These are phyloP conservation scores for Magallana angulata DNA, from an alignment of 1,140 invertebrate species.

Conservation along the genomic window DNA sequence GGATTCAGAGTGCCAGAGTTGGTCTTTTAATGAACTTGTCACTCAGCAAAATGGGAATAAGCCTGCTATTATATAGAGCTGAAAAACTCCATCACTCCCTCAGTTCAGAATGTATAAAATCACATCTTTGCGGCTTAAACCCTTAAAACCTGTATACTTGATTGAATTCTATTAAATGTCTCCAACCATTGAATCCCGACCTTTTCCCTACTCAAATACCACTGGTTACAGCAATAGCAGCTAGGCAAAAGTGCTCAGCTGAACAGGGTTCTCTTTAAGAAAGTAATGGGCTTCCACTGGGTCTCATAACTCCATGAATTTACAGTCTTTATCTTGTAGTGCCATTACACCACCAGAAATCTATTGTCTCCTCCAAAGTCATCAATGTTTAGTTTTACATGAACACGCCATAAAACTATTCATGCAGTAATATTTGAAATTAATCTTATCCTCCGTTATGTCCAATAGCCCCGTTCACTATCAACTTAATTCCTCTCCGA, in stretches of 20 bases:
- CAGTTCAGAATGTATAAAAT: not conserved
- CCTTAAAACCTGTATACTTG: constrained; percentile 10
- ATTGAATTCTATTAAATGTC: constrained; percentile 37
- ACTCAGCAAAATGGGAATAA: not conserved
- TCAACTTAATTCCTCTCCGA: not conserved
- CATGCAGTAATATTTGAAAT: constrained; percentile 14
- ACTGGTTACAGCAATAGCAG: constrained; percentile 8
- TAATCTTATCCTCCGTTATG: not conserved
- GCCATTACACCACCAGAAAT: not conserved
- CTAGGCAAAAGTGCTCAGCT: not conserved
- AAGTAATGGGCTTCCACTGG: not conserved
- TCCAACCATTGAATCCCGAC: constrained; percentile 7
- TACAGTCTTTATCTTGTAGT: not conserved
- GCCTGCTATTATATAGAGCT: constrained; percentile 2
- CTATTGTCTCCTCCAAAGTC: constrained; percentile 2
- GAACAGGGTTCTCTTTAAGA: constrained; percentile 2
- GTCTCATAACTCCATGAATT: not conserved
- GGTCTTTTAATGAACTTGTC: constrained; percentile 27
- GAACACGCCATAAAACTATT: constrained; percentile 9
- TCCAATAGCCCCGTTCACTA: not conserved
- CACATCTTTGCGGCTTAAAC: constrained; percentile 28
- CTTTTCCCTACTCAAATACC: not conserved
- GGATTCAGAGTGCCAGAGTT: not conserved
- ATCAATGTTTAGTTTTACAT: constrained; percentile 8
- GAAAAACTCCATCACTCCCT: not conserved